A percentile compares a stretch with the other conserved stretches of the same genome.
Evolutionary conservation across 2,888 invertebrate genomes (phyloP).

Genomic region (Drosophila multiciliata): DNA sequence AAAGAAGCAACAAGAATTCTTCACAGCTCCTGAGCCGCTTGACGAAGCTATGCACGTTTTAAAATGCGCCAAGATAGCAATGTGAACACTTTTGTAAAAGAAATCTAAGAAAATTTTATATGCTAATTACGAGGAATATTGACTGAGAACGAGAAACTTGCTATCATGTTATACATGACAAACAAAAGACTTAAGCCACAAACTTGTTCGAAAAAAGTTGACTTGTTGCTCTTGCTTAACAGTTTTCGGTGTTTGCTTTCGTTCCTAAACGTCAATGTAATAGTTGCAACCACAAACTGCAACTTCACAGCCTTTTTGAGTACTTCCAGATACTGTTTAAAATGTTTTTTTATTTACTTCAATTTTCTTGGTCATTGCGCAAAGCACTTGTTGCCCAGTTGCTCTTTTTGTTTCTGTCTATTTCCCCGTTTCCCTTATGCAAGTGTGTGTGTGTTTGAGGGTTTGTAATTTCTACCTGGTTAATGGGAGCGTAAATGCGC

Average conservation of each 20-base stretch:
- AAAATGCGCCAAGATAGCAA: constrained; percentile 48
- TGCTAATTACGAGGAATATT: constrained; percentile 61
- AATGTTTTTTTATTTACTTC: constrained; percentile 26
- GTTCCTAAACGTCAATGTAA: constrained; percentile 5
- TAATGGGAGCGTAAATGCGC: constrained; percentile 79
- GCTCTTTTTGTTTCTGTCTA: constrained; percentile 18
- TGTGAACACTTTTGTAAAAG: constrained; percentile 53
- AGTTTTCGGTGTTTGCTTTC: constrained; percentile 5
- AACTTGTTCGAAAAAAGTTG: constrained; percentile 41
- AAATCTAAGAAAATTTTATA: constrained; percentile 68
- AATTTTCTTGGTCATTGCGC: constrained; percentile 73
- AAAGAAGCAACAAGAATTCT: constrained; percentile 49
- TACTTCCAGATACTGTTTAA: constrained; percentile 46
- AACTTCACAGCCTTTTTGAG: constrained; percentile 42
- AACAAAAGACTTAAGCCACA: constrained; percentile 62
- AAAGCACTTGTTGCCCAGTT: constrained; percentile 69
- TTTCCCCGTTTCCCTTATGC: constrained; percentile 32
- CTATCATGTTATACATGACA: constrained; percentile 5
- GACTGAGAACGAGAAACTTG: constrained; percentile 11
- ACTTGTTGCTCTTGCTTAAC: constrained; percentile 5
- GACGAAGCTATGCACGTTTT: constrained; percentile 63
- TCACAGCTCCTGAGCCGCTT: constrained; percentile 33
- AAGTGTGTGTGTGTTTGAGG: constrained; percentile 29
- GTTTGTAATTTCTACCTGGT: constrained; percentile 63
- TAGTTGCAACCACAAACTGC: constrained; percentile 45